These are phyloP conservation scores for Pyrgilauda ruficollis DNA, from an alignment of 2,113 vertebrate species.

Conservation along the genomic window DNA sequence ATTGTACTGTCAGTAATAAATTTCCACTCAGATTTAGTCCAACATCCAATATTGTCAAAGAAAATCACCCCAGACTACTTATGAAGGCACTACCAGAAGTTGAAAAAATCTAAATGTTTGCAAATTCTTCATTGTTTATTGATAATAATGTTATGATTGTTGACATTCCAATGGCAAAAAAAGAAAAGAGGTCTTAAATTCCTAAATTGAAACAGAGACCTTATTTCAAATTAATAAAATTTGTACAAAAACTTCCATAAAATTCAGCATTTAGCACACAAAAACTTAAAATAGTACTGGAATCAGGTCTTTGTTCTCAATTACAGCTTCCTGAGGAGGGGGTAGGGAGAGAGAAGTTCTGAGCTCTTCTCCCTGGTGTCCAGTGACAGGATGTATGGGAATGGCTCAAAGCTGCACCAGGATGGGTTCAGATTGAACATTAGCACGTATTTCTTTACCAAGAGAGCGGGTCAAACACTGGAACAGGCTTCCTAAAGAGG, in stretches of 20 bases:
- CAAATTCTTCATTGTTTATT: background rate
- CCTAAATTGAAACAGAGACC: background rate
- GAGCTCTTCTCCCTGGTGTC: background rate
- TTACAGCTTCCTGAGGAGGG: background rate
- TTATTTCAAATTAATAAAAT: background rate
- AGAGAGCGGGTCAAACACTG: background rate
- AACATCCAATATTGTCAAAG: background rate
- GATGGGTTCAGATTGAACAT: background rate
- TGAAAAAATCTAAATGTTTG: background rate
- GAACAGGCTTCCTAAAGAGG: background rate
- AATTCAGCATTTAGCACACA: background rate
- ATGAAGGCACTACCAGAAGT: background rate
- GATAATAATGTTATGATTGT: background rate
- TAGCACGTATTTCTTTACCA: background rate
- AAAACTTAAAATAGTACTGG: background rate
- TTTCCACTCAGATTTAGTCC: background rate
- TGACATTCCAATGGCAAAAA: background rate
- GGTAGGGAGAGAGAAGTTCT: background rate
- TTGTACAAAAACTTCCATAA: background rate
- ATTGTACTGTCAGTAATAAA: background rate
- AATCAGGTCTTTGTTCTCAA: background rate
- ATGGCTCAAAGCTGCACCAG: background rate
- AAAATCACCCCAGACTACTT: background rate
- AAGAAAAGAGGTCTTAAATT: background rate
- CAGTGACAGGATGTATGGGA: rapidly evolving